A percentile compares a stretch with the other conserved stretches of the same genome.
Evolutionary conservation across 2,888 invertebrate genomes (phyloP).

Genomic region (Cephus pulcher): DNA sequence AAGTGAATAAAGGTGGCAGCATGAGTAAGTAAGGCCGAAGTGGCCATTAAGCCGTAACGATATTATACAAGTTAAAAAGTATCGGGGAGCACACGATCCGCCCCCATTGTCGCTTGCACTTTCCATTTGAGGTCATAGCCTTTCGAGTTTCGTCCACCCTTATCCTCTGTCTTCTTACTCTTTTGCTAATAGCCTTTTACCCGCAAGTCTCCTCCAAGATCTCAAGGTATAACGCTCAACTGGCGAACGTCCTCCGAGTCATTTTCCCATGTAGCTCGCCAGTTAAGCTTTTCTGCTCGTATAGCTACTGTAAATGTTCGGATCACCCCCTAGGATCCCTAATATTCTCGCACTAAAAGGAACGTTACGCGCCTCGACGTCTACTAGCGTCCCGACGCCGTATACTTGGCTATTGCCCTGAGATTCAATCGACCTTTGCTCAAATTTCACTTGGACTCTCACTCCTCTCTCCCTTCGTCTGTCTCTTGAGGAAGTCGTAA

Average conservation of each 20-base stretch:
- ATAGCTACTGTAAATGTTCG: background rate
- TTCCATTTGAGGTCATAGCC: background rate
- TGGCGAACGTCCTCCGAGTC: background rate
- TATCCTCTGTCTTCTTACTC: background rate
- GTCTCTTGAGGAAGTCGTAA: background rate
- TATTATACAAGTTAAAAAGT: background rate
- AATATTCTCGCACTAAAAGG: background rate
- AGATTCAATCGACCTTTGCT: background rate
- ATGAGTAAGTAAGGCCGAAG: background rate
- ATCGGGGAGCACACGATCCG: background rate
- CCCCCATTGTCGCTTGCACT: background rate
- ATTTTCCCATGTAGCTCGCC: background rate
- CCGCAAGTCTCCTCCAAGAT: background rate
- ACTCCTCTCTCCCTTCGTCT: background rate
- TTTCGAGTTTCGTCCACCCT: background rate
- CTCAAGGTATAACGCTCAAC: background rate
- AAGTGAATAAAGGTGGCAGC: background rate
- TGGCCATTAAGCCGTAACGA: background rate
- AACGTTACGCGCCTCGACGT: background rate
- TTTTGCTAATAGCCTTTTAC: conserved; percentile 1
- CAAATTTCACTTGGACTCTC: background rate
- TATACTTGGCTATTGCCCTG: background rate
- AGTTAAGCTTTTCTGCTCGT: background rate
- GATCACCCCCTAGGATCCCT: background rate
- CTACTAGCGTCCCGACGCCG: background rate